Evolutionary conservation across 2,797 vertebrate genomes (phyloP).

Genomic region (Acomys russatus): DNA sequence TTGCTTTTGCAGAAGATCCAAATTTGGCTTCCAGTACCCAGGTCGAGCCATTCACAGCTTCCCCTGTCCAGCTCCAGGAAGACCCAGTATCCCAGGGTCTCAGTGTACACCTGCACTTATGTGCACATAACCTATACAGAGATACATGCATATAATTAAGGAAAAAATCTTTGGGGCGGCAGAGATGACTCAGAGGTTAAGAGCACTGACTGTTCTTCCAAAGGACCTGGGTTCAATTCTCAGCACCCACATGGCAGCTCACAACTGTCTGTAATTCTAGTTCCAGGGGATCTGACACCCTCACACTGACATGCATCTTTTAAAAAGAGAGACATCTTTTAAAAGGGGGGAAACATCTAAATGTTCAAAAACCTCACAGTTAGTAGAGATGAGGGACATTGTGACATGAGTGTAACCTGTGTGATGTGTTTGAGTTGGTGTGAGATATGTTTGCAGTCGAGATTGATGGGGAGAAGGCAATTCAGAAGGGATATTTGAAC

Average conservation of each 20-base stretch:
- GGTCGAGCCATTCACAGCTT: neutral
- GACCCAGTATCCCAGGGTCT: neutral
- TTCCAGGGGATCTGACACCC: no score
- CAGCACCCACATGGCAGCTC: no score
- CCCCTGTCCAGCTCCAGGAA: neutral
- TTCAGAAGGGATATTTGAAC: neutral
- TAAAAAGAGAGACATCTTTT: no score
- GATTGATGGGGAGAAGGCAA: neutral
- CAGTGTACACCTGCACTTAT: neutral
- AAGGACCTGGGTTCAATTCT: no score
- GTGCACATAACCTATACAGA: neutral
- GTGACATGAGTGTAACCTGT: neutral
- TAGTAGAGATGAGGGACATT: neutral
- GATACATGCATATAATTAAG: neutral
- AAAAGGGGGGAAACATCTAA: neutral
- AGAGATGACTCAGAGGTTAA: no score
- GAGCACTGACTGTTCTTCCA: no score
- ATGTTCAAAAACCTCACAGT: neutral
- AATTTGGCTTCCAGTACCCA: neutral
- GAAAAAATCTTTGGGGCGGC: neutral
- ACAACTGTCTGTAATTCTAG: no score
- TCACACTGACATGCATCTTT: no score
- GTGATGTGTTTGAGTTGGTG: neutral
- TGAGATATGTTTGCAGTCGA: neutral
- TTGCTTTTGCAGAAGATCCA: neutral